Percentiles rank a stretch among this genome's conserved stretches.
Evolutionary conservation across 1,140 invertebrate species (phyloP).

Genomic region (Micrasema minimum): DNA sequence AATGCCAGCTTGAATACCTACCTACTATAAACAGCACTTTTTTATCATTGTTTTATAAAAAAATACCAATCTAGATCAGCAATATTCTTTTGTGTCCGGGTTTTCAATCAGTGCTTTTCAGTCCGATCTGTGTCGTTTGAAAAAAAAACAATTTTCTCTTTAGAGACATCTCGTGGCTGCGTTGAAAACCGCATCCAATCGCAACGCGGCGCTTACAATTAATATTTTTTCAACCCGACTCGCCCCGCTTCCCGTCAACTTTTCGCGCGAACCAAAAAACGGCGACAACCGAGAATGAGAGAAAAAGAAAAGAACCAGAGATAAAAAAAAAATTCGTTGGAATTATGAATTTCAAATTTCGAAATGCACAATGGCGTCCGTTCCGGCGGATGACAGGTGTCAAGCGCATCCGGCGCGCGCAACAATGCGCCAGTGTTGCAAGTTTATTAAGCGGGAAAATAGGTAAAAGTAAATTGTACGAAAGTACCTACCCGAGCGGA

Average conservation of each 20-base stretch:
- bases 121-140: constrained; percentile 4
- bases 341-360: constrained; percentile 50
- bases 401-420: constrained; percentile 52
- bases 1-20: too few species aligned
- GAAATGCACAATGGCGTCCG: constrained; percentile 47
- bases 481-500: neutral
- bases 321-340: constrained; percentile 45
- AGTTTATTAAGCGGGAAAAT: constrained; percentile 36
- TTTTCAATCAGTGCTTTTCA: constrained; percentile 25
- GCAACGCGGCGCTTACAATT: constrained; percentile 19
- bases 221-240: constrained; percentile 12
- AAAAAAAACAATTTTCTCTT: neutral
- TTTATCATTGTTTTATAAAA: too few species aligned
- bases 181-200: constrained; percentile 14
- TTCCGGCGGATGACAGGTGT: constrained; percentile 51
- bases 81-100: neutral
- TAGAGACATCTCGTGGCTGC: constrained; percentile 21
- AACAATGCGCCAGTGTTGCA: constrained; percentile 42
- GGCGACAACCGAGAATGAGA: neutral
- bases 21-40: too few species aligned
- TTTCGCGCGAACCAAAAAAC: constrained; percentile 1
- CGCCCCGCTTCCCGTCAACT: neutral
- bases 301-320: constrained; percentile 1
- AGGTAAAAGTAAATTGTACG: constrained; percentile 25
- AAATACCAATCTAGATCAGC: too few species aligned